phyloP scores from a whole-genome alignment of 2,113 vertebrate species.

The Entomyzon cyanotis region DNA sequence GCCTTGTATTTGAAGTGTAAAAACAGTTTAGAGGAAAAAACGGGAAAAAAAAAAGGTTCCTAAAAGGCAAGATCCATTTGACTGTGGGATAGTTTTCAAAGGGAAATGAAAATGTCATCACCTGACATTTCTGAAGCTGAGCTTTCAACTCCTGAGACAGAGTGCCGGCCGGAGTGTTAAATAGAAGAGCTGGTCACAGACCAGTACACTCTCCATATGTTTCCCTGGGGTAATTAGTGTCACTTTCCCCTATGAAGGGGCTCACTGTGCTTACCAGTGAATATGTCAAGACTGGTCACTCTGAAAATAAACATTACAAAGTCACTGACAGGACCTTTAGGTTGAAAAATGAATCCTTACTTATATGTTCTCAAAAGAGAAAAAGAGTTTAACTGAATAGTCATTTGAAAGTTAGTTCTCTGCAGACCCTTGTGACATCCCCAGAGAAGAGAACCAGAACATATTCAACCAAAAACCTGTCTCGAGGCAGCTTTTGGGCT shows the following conservation, averaged over 20 bases:
- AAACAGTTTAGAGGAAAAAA: not conserved
- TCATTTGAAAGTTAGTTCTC: not conserved
- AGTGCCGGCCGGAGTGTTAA: conserved; percentile 9
- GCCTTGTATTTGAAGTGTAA: not conserved
- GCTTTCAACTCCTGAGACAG: conserved; percentile 35
- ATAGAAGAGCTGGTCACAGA: conserved; percentile 17
- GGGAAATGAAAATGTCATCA: conserved; percentile 56
- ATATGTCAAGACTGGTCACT: conserved; percentile 85
- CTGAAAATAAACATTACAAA: conserved; percentile 71
- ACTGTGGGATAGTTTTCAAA: conserved; percentile 28
- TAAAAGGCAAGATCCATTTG: not conserved
- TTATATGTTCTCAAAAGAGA: not conserved
- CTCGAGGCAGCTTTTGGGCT: not conserved
- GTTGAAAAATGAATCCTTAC: conserved; percentile 2
- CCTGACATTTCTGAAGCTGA: conserved; percentile 57
- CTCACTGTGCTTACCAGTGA: conserved; percentile 78
- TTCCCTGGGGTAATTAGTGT: conserved; percentile 5
- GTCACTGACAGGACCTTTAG: conserved; percentile 4
- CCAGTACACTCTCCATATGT: not conserved
- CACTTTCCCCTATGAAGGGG: not conserved
- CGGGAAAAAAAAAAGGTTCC: fast-evolving
- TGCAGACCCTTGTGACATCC: not conserved
- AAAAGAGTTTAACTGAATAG: not conserved
- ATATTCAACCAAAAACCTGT: not conserved
- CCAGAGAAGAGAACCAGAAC: not conserved